Evolutionary conservation across 2,888 invertebrate genomes (phyloP).

Genomic region (Ceratothoa steindachneri): DNA sequence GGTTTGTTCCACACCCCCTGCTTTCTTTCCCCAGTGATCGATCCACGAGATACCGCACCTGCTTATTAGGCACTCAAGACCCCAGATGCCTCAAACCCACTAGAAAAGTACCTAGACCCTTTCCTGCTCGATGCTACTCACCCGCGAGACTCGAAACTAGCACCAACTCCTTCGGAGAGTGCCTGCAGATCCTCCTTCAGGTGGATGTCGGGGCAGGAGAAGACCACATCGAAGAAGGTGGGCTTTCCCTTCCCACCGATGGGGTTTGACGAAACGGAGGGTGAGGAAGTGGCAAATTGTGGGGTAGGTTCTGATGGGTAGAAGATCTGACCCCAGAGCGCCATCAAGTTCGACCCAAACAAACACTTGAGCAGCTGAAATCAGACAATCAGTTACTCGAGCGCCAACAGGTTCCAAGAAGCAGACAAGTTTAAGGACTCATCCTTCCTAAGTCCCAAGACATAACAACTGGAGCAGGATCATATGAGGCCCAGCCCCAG

Average conservation of each 20-base stretch:
- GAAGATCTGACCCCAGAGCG: conserved; percentile 20
- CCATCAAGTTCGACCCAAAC: conserved; percentile 55
- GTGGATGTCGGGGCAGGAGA: neutral
- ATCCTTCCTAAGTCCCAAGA: neutral
- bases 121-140: too few species aligned
- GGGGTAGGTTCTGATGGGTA: neutral
- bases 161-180: conserved; percentile 33
- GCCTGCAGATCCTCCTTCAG: neutral
- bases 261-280: neutral
- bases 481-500: too few species aligned
- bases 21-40: too few species aligned
- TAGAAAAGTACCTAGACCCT: too few species aligned
- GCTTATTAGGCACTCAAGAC: too few species aligned
- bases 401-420: neutral
- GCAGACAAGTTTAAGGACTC: neutral
- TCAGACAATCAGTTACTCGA: neutral
- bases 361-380: conserved; percentile 62
- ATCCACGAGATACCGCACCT: too few species aligned
- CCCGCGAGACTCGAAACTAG: conserved; percentile 53
- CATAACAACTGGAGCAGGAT: neutral
- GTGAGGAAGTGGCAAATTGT: neutral
- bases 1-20: too few species aligned
- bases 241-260: neutral
- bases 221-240: neutral
- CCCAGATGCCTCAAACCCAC: too few species aligned